Evolutionary conservation across 2,888 invertebrate genomes (phyloP).

Genomic region (Mythimna loreyi): DNA sequence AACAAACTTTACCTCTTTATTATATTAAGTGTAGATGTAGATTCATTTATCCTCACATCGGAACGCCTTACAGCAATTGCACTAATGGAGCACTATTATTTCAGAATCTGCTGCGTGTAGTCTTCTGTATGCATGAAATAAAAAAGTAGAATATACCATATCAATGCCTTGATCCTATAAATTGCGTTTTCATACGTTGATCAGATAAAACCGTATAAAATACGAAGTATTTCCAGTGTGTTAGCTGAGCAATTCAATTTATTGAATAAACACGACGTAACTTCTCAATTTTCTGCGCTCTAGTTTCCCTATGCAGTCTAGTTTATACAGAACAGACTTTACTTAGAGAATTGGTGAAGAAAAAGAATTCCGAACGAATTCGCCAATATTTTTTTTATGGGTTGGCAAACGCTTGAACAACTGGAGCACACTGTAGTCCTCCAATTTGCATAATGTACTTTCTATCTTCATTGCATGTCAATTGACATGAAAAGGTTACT

Average conservation of each 20-base stretch:
- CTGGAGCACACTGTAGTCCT: neutral
- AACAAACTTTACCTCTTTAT: no score
- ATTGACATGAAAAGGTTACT: no score
- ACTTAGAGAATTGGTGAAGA: conserved; percentile 7
- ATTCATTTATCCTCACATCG: no score
- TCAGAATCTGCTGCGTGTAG: no score
- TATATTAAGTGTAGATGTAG: no score
- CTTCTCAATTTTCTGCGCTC: conserved; percentile 15
- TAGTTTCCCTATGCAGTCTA: conserved; percentile 9
- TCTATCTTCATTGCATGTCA: no score
- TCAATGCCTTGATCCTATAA: neutral
- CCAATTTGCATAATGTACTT: no score
- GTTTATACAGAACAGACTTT: conserved; percentile 9
- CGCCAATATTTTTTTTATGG: neutral
- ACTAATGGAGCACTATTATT: no score
- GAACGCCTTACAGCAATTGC: no score
- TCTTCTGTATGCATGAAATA: no score
- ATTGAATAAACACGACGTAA: conserved; percentile 28
- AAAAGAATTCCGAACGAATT: neutral
- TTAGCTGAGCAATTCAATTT: conserved; percentile 32
- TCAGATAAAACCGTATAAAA: conserved; percentile 4
- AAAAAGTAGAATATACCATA: neutral
- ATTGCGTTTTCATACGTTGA: neutral
- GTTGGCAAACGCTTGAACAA: neutral
- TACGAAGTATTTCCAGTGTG: conserved; percentile 11